phyloP scores from a whole-genome alignment of 1,140 invertebrate species.

The Ceratosolen solmsi region DNA sequence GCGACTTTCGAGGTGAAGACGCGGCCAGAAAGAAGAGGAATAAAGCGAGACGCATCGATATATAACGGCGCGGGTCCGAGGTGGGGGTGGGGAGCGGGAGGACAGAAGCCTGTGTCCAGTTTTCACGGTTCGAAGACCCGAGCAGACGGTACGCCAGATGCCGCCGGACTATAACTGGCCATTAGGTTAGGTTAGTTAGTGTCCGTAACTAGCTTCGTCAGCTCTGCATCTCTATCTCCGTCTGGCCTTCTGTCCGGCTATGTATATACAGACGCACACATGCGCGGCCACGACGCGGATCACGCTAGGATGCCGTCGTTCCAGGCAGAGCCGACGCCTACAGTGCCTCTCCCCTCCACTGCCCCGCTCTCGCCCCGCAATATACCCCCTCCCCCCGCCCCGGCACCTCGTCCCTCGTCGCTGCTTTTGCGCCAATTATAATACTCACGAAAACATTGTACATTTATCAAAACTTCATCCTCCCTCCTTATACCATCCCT shows the following conservation, averaged over 20 bases:
- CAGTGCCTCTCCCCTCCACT: no score
- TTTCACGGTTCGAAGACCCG: constrained; percentile 56
- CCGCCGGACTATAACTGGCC: constrained; percentile 57
- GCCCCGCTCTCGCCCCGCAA: neutral
- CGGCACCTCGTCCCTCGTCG: neutral
- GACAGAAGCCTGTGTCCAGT: constrained; percentile 40
- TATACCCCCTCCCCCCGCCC: neutral
- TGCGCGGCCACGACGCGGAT: neutral
- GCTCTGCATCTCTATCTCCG: constrained; percentile 8
- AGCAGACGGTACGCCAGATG: constrained; percentile 46
- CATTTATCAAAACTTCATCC: constrained; percentile 1
- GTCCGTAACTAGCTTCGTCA: constrained; percentile 29
- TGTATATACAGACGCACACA: neutral
- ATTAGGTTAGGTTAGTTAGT: constrained; percentile 48
- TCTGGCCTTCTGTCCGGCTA: neutral
- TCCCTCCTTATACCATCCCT: no score
- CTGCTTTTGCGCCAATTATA: constrained; percentile 30
- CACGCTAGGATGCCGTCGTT: constrained; percentile 32
- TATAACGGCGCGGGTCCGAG: neutral
- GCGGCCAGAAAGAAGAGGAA: neutral
- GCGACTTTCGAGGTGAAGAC: no score
- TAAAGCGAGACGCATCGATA: constrained; percentile 27
- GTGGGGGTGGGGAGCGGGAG: neutral
- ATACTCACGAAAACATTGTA: constrained; percentile 27
- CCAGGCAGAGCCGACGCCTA: constrained; percentile 1